These are phyloP conservation scores for Catharus minimus DNA, from an alignment of 2,113 vertebrate genomes.

Conservation along the genomic window DNA sequence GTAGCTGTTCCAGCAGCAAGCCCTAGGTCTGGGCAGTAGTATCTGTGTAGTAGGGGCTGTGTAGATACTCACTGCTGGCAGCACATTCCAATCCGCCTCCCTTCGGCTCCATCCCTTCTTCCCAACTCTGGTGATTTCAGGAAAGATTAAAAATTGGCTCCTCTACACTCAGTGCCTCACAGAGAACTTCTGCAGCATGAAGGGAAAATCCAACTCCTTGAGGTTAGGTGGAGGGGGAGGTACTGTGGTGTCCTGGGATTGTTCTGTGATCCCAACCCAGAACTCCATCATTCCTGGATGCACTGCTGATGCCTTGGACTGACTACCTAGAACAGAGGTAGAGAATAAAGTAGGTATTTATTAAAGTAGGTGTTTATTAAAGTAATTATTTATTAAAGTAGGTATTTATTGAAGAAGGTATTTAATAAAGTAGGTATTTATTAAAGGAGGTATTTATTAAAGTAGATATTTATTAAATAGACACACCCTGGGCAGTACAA, in stretches of 20 bases:
- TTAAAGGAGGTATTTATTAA: not conserved
- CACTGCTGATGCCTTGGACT: not conserved
- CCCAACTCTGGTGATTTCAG: fast-evolving
- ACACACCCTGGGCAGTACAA: not conserved
- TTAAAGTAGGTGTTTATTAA: not conserved
- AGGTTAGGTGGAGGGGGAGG: not conserved
- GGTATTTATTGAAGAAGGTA: not conserved
- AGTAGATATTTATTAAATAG: not conserved
- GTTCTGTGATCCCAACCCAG: not conserved
- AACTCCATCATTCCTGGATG: not conserved
- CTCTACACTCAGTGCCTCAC: not conserved
- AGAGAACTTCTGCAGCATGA: not conserved
- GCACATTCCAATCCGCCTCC: fast-evolving
- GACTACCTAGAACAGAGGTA: not conserved
- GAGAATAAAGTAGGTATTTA: not conserved
- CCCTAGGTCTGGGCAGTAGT: not conserved
- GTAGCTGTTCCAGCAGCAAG: not conserved
- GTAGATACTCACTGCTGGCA: not conserved
- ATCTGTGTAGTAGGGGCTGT: not conserved
- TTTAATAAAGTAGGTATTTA: not conserved
- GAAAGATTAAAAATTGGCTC: not conserved
- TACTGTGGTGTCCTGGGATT: not conserved
- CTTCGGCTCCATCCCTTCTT: not conserved
- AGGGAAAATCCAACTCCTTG: not conserved
- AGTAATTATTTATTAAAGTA: too few relatives aligned